Conservation (phyloP, 2,888 invertebrate genomes). For the Volucella inanis region DNA sequence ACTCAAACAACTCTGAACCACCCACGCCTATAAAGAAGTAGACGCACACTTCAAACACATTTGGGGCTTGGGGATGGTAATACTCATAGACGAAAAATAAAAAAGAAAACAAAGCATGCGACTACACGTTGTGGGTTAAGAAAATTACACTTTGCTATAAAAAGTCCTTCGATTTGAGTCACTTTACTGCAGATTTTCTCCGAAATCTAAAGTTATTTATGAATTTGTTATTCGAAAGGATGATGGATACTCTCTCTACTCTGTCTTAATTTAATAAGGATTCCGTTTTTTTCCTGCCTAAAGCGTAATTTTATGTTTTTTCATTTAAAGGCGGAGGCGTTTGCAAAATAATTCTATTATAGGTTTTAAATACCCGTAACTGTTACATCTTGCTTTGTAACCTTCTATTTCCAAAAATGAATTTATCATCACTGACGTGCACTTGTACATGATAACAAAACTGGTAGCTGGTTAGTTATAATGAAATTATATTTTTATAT, state of each 20-base stretch:
- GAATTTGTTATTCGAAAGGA: constrained; percentile 46
- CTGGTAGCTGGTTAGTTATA: not conserved
- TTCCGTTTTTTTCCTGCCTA: not conserved
- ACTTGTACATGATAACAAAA: no score
- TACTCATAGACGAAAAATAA: not conserved
- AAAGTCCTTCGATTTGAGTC: constrained; percentile 65
- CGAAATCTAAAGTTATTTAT: constrained; percentile 43
- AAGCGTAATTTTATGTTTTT: not conserved
- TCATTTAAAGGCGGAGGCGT: not conserved
- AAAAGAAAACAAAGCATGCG: not conserved
- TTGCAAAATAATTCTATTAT: not conserved
- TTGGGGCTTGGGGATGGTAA: not conserved
- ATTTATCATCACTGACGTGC: no score
- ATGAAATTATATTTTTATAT: not conserved
- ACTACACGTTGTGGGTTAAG: not conserved
- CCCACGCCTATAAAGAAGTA: constrained; percentile 51
- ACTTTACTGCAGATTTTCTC: constrained; percentile 55
- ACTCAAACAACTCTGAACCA: constrained; percentile 27
- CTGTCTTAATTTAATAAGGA: not conserved
- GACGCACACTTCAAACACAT: constrained; percentile 16
- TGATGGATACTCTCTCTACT: constrained; percentile 5
- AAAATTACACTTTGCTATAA: constrained; percentile 21
- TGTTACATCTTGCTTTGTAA: no score
- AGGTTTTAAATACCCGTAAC: no score
- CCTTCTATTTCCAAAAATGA: no score